Evolutionary conservation across 37 sponge, comb jelly and placozoan species (phyloP), one percentile per base, ranked within the genome.

Genomic region (Hormiphora californensis): DNA sequence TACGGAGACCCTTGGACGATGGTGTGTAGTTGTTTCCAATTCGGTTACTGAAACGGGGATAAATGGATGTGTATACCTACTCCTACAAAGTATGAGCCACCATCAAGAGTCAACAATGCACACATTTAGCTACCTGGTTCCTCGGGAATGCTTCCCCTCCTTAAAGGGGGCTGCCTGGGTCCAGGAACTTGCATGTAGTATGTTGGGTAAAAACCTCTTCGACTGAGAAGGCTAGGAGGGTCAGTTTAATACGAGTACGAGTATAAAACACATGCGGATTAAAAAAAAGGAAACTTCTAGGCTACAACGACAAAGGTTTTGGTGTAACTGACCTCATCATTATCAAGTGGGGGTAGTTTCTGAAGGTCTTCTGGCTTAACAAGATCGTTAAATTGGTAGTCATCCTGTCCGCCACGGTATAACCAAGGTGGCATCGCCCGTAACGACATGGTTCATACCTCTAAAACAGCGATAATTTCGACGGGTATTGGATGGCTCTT

Each of bases 21-120:
- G 67, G 67, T 11, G 67, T 65, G 67, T 65, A 65, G 37, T 65
- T 65, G 67, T 65, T 65, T 11, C 30, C 67, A 32, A 65, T 65
- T 5, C 67, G 67, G 37, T 65, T 65, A 65, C 67, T 65, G 67
- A 65, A 65, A 65, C 5, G 21, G 61, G 21, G 17, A 31, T 33
- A 32, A 3, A 65, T 65, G 4, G 35, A 32, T 36, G 35, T 35
- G 35, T 65, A 38, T 33, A 7, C 32, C 17, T 17, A 65, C 11
- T 23, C 23, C 22, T 27, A 23, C 11, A n/a, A 57, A 17, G 7
- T 7, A 23, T 9, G 19, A 5, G 23, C 7, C 22, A 25, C 9
- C 33, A 36, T 65, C 15, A 5, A 33, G 28, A n/a, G n/a, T n/a
- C n/a, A n/a, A n/a, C n/a, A n/a, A n/a, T n/a, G n/a, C n/a, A n/a